Base-by-base conservation (phyloP, 2,888 invertebrate genomes). In the Limnephilus auricula region DNA sequence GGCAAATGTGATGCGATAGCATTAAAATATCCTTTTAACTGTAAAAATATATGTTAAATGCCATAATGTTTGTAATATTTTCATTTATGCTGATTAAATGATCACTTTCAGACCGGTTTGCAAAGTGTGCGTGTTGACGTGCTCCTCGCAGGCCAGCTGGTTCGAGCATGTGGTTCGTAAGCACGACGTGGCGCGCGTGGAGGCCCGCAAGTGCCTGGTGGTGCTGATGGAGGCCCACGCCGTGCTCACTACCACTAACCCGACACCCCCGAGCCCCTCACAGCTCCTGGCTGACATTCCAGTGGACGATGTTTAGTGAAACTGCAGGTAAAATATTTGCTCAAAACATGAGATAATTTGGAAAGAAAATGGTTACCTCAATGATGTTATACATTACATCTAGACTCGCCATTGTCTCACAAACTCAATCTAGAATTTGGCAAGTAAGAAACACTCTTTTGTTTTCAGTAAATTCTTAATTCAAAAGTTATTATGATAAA, bases 181-280 rank as follows among this genome's bases (percentile, higher is more conserved):
- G 4, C 97, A 97, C 94, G 96, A 96, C 45, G 95, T 97, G 0
- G 95, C 96, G 0, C 96, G 96, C 91, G 96, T 95, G 91, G 97
- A 97, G 92, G 97, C 97, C 0, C 95, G 96, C 82, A 96, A 97
- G 94, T 96, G 96, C 0, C 95, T 97, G 3, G 95, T 97, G 65
- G 96, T 97, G 25, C 95, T 97, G 95, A 97, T 97, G 80, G 97
- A 97, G 93, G 97, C 97, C 0, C 97, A 97, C 90, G 96, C 97
- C 37, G 97, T 97, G 0, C 94, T 97, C 1, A 95, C 96, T 0
- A 91, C 34, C 32, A 95, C 96, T 0, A 91, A 50, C 40, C 91
- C 90, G 18, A 88, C 91, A 15, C 93, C 90, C 89, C 96, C 96
- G 9, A 95, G 95, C 89, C 95, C 95, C 9, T 95, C 95, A 0